Evolutionary conservation across 1,140 invertebrate genomes (phyloP).

Genomic region (Euglossa dilemma): DNA sequence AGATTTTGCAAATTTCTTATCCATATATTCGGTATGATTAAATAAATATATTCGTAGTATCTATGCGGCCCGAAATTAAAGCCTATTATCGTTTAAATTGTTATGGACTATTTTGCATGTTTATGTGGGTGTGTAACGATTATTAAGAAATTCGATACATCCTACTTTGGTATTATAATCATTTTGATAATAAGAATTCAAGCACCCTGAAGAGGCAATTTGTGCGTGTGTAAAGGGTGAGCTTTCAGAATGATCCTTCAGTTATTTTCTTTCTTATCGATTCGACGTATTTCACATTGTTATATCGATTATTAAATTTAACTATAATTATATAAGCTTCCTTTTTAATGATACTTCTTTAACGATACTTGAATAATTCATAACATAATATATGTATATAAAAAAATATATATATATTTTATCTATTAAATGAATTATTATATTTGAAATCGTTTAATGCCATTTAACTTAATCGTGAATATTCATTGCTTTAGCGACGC

Average conservation of each 20-base stretch:
- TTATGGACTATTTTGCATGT: not conserved
- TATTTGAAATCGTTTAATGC: not conserved
- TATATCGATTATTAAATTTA: too few species aligned
- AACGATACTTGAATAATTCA: too few species aligned
- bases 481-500: not conserved
- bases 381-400: too few species aligned
- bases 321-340: not conserved
- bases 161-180: not conserved
- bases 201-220: not conserved
- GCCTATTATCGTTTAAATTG: too few species aligned
- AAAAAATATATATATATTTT: too few species aligned
- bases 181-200: not conserved
- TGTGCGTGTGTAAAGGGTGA: not conserved
- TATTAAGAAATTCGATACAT: not conserved
- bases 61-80: too few species aligned
- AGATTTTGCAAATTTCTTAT: too few species aligned
- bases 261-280: not conserved
- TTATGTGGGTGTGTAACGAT: not conserved
- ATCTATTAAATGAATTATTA: not conserved
- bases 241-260: not conserved
- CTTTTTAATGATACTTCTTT: not conserved
- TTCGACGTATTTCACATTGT: not conserved
- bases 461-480: slow-evolving; percentile 5
- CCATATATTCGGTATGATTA: too few species aligned
- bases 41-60: too few species aligned